phyloP scores from a whole-genome alignment of 2,113 vertebrate genomes.

The Colinus virginianus region DNA sequence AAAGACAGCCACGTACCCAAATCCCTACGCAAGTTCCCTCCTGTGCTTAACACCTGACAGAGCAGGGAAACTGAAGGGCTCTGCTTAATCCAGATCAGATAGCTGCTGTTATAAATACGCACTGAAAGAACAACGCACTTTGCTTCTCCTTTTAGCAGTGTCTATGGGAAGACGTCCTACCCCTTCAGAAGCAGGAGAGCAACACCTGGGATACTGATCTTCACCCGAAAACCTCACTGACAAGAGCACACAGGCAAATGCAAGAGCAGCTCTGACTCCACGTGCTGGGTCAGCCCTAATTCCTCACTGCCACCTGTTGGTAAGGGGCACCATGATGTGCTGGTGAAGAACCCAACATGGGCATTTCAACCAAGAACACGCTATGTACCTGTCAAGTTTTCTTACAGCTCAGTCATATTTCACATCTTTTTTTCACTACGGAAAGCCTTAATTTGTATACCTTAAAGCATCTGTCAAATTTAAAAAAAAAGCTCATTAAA shows the following conservation, averaged over 20 bases:
- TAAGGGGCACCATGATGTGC: neutral
- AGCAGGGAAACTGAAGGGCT: neutral
- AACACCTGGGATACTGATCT: neutral
- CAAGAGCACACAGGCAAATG: neutral
- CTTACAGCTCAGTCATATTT: neutral
- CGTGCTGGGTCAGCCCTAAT: neutral
- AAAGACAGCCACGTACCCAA: neutral
- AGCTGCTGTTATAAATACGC: neutral
- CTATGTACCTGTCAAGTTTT: neutral
- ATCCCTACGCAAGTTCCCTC: neutral
- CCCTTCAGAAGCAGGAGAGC: neutral
- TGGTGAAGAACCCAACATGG: rapidly evolving
- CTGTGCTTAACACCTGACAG: neutral
- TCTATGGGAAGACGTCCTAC: neutral
- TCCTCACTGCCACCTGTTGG: rapidly evolving
- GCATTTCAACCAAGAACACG: neutral
- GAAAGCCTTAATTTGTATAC: neutral
- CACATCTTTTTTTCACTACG: neutral
- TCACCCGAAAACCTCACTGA: neutral
- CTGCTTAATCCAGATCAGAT: neutral
- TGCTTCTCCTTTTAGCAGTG: neutral
- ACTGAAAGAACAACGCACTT: neutral
- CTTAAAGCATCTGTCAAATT: constrained; percentile 24
- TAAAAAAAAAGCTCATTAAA: constrained; percentile 20
- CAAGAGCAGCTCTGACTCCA: neutral